Conservation (phyloP, 1,140 invertebrate genomes). For the Lutraria rhynchaena region DNA sequence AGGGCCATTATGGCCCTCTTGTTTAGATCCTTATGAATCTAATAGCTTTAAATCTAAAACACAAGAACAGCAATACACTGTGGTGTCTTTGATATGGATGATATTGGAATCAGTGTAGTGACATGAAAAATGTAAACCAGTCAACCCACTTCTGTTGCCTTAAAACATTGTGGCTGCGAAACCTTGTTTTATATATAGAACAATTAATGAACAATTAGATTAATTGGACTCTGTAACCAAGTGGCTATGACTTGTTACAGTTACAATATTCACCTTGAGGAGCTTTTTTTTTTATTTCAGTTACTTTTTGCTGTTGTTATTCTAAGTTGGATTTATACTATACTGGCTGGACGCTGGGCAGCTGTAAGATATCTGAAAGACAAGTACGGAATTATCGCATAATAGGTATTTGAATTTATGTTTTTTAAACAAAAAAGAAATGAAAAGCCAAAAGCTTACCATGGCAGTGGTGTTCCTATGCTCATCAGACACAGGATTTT, state of each 20-base stretch:
- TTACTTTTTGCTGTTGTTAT: conserved; percentile 70
- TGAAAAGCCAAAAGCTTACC: no score
- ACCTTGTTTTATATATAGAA: neutral
- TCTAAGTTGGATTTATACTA: conserved; percentile 75
- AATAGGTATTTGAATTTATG: no score
- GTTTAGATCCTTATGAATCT: no score
- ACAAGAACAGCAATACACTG: no score
- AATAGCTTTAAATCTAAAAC: no score
- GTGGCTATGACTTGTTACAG: neutral
- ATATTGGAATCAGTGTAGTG: neutral
- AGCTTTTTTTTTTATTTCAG: conserved; percentile 69
- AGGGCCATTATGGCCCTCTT: no score
- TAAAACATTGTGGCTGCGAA: neutral
- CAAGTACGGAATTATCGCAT: conserved; percentile 26
- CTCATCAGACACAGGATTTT: no score
- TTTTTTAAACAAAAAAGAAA: no score
- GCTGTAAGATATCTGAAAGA: conserved; percentile 69
- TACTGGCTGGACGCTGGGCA: conserved; percentile 72
- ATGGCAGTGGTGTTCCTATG: no score
- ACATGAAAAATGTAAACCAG: no score
- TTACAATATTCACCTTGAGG: neutral
- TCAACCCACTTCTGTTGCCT: neutral
- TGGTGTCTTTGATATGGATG: no score
- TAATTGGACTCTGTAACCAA: neutral
- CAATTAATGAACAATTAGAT: neutral